phyloP scores from a whole-genome alignment of 2,888 invertebrate species.

The Lamellibrachia satsuma region DNA sequence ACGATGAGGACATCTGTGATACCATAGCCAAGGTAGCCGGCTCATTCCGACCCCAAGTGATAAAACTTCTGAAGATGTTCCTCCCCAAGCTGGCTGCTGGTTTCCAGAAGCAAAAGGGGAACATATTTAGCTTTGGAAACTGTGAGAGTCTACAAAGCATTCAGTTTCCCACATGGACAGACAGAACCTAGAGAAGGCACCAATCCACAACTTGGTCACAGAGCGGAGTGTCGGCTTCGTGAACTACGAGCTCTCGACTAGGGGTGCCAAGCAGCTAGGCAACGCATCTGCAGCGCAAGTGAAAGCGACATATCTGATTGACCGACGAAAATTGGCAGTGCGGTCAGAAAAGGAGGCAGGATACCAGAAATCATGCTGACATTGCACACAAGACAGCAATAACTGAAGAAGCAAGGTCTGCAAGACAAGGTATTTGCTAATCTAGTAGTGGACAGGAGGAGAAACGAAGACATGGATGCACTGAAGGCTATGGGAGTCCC shows the following conservation, averaged over 20 bases:
- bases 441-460: neutral
- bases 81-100: constrained; percentile 21
- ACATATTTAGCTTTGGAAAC: constrained; percentile 24
- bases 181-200: constrained; percentile 26
- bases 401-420: neutral
- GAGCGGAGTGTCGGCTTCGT: constrained; percentile 30
- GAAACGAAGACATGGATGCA: neutral
- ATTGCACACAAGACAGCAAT: neutral
- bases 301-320: neutral
- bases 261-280: neutral
- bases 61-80: neutral
- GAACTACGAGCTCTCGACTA: constrained; percentile 22
- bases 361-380: neutral
- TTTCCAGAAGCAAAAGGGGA: neutral
- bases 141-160: neutral
- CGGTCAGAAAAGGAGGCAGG: neutral
- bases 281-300: neutral
- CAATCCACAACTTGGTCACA: constrained; percentile 20
- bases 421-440: neutral
- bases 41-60: neutral
- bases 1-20: neutral
- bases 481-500: constrained; percentile 21
- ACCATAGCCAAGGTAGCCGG: neutral
- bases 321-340: neutral
- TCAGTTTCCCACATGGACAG: neutral